These are phyloP conservation scores for Therioaphis trifolii DNA, from an alignment of 2,888 invertebrate species.

Conservation along the genomic window DNA sequence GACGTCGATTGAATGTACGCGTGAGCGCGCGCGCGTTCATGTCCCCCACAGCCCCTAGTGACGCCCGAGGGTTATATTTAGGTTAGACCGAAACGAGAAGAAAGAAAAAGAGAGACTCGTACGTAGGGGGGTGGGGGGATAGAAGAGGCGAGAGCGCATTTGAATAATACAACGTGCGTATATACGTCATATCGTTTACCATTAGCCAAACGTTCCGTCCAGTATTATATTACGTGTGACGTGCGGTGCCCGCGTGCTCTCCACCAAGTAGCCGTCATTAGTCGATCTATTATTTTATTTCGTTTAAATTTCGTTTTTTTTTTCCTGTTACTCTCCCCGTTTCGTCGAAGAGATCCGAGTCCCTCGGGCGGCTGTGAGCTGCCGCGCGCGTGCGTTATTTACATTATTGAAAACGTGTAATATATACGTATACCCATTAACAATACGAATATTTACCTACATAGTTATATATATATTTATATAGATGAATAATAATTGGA, in stretches of 20 bases:
- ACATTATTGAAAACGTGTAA: background rate
- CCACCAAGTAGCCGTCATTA: slow-evolving; percentile 13
- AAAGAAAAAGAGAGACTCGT: background rate
- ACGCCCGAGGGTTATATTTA: background rate
- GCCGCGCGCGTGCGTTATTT: slow-evolving; percentile 8
- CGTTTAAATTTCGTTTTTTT: background rate
- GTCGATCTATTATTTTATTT: background rate
- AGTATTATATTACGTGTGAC: background rate
- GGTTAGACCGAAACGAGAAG: background rate
- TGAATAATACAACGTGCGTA: no score
- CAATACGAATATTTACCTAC: no score
- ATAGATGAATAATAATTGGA: background rate
- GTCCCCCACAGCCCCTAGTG: background rate
- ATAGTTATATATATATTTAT: no score
- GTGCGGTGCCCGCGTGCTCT: background rate
- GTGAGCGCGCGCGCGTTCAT: background rate
- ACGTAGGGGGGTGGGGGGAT: background rate
- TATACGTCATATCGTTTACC: slow-evolving; percentile 51
- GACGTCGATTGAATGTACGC: background rate
- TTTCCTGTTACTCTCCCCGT: background rate
- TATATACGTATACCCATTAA: no score
- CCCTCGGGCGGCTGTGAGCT: background rate
- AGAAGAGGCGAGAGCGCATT: background rate
- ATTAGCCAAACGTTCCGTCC: slow-evolving; percentile 23
- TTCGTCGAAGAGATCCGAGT: background rate